phyloP scores from a whole-genome alignment of 1,140 invertebrate species.

The Leptinotarsa lineolata region DNA sequence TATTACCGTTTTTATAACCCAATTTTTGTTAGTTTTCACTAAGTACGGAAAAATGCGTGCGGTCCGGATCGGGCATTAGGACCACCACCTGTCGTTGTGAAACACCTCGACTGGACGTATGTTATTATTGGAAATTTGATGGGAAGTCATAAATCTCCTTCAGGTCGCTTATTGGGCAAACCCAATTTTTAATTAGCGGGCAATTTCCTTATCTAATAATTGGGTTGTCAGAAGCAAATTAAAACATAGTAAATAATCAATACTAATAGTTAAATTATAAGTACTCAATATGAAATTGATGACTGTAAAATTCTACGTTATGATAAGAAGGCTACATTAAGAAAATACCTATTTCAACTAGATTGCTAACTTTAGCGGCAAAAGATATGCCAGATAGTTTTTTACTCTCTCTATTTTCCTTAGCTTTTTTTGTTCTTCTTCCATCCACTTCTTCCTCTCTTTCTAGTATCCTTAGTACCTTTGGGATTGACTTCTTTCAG shows the following conservation, averaged over 20 bases:
- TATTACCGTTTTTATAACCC: slow-evolving; percentile 40
- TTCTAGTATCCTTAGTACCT: no score
- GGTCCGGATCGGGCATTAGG: slow-evolving; percentile 14
- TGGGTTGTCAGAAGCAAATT: slow-evolving; percentile 18
- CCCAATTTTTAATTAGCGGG: slow-evolving; percentile 24
- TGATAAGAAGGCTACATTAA: no score
- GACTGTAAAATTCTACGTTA: no score
- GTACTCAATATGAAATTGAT: neutral
- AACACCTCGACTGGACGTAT: slow-evolving; percentile 20
- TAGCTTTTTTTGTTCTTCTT: no score
- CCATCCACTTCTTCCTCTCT: no score
- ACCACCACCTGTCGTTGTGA: slow-evolving; percentile 25
- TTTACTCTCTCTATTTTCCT: no score
- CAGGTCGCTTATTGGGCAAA: slow-evolving; percentile 19
- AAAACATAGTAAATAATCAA: neutral
- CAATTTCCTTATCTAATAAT: slow-evolving; percentile 24
- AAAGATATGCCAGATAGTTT: no score
- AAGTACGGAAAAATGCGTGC: slow-evolving; percentile 22
- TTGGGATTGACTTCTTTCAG: no score
- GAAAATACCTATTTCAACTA: no score
- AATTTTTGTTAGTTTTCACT: slow-evolving; percentile 26
- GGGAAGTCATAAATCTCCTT: slow-evolving; percentile 36
- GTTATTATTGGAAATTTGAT: slow-evolving; percentile 35
- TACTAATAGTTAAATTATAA: neutral
- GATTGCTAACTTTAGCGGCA: no score